These are phyloP conservation scores for Spodoptera littoralis DNA, from an alignment of 2,888 invertebrate species.

Conservation along the genomic window DNA sequence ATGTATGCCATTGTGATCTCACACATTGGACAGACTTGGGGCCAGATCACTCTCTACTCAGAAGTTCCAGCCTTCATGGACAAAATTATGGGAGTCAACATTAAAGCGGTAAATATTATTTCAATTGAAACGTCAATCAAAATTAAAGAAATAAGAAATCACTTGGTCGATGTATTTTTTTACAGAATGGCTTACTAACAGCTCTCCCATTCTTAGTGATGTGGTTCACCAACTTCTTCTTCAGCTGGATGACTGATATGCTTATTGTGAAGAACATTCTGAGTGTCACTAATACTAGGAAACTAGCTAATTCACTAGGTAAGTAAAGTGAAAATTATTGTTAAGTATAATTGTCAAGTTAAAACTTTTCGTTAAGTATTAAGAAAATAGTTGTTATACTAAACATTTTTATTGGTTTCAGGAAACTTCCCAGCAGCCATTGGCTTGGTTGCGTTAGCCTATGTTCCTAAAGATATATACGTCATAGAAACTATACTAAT, in stretches of 20 bases:
- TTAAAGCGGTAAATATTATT: conserved; percentile 73
- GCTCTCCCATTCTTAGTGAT: conserved; percentile 93
- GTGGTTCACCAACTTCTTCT: conserved; percentile 92
- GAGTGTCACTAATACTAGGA: conserved; percentile 87
- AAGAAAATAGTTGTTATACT: too few relatives aligned
- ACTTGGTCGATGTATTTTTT: too few relatives aligned
- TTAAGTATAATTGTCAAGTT: too few relatives aligned
- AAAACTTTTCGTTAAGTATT: neutral
- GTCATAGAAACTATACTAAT: conserved; percentile 89
- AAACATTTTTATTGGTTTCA: conserved; percentile 58
- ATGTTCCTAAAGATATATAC: conserved; percentile 81
- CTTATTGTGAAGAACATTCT: conserved; percentile 87
- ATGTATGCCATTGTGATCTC: conserved; percentile 86
- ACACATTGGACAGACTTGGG: conserved; percentile 93
- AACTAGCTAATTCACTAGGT: conserved; percentile 88
- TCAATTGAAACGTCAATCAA: neutral
- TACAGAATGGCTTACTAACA: conserved; percentile 90
- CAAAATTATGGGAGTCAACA: conserved; percentile 91
- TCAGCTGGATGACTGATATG: conserved; percentile 91
- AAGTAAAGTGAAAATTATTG: neutral
- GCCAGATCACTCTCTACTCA: conserved; percentile 93
- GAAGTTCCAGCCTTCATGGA: conserved; percentile 94
- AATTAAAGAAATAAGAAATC: too few relatives aligned
- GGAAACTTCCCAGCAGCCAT: conserved; percentile 88
- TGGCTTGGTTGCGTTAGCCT: conserved; percentile 87